Percentiles rank a stretch among this genome's conserved stretches.
These are phyloP conservation scores for Rhinophrynus dorsalis DNA, from an alignment of 2,797 vertebrate genomes.

Conservation along the genomic window DNA sequence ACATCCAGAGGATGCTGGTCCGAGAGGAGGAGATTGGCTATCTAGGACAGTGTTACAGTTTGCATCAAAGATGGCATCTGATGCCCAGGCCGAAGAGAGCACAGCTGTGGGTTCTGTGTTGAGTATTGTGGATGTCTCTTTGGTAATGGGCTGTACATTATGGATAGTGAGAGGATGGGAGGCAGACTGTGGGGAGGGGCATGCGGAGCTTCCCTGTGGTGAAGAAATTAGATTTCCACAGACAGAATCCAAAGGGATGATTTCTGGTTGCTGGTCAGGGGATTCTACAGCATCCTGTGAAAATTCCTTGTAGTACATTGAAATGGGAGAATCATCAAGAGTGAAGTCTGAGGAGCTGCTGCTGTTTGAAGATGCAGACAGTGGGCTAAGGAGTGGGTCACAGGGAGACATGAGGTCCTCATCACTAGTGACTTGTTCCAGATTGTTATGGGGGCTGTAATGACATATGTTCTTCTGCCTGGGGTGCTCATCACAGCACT, in stretches of 20 bases:
- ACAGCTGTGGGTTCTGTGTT: slow-evolving; percentile 55
- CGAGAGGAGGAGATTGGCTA: not conserved
- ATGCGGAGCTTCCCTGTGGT: not conserved
- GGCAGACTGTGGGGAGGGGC: not conserved
- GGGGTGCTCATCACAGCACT: slow-evolving; percentile 81
- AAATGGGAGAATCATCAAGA: slow-evolving; percentile 78
- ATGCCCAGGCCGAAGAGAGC: slow-evolving; percentile 60
- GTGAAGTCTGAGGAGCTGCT: slow-evolving; percentile 94
- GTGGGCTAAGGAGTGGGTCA: slow-evolving; percentile 58
- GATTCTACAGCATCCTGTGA: slow-evolving; percentile 52
- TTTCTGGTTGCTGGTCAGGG: slow-evolving; percentile 52
- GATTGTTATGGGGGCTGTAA: slow-evolving; percentile 66
- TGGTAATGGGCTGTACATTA: not conserved
- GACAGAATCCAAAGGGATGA: slow-evolving; percentile 55
- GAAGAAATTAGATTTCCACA: not conserved
- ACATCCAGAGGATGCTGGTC: not conserved
- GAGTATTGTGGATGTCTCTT: slow-evolving; percentile 41
- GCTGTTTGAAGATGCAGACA: slow-evolving; percentile 84
- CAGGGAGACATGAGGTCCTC: slow-evolving; percentile 50
- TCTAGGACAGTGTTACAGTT: slow-evolving; percentile 67
- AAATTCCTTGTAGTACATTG: slow-evolving; percentile 65
- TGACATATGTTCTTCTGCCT: slow-evolving; percentile 50
- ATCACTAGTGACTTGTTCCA: slow-evolving; percentile 74
- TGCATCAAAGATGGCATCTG: slow-evolving; percentile 62
- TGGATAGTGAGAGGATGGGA: not conserved